Evolutionary conservation across 2,797 vertebrate genomes (phyloP).

Genomic region (Phataginus tetradactyla): DNA sequence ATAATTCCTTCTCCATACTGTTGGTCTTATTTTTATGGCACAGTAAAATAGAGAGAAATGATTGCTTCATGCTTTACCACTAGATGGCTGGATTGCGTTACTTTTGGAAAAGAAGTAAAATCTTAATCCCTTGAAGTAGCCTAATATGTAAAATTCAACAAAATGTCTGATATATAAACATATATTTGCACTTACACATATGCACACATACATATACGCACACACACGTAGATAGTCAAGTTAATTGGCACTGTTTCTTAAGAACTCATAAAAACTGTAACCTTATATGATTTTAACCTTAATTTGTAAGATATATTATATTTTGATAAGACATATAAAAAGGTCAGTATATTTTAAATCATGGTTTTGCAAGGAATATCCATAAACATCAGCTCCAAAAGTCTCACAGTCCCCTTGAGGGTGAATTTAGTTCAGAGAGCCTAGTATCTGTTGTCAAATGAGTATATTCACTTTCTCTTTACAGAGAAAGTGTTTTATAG

Average conservation of each 20-base stretch:
- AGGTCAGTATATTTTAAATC: slow-evolving; percentile 9
- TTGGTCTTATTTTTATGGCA: neutral
- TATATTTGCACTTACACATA: neutral
- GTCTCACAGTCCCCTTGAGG: neutral
- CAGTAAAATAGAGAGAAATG: slow-evolving; percentile 9
- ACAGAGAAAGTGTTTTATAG: neutral
- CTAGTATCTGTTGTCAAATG: neutral
- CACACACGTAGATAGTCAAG: neutral
- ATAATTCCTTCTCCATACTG: neutral
- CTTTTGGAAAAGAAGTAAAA: slow-evolving; percentile 53
- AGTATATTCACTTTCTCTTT: neutral
- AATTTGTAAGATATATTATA: neutral
- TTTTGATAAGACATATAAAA: neutral
- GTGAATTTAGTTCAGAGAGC: neutral
- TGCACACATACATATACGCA: neutral
- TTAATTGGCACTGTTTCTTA: slow-evolving; percentile 46
- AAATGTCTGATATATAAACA: neutral
- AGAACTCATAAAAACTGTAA: slow-evolving; percentile 30
- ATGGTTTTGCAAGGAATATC: neutral
- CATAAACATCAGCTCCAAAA: neutral
- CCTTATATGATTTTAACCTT: neutral
- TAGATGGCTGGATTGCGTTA: slow-evolving; percentile 61
- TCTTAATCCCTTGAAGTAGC: slow-evolving; percentile 6
- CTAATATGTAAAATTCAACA: neutral
- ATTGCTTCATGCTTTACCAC: slow-evolving; percentile 40